Conservation (phyloP, 2,797 vertebrate genomes). For the Xiphophorus birchmanni region DNA sequence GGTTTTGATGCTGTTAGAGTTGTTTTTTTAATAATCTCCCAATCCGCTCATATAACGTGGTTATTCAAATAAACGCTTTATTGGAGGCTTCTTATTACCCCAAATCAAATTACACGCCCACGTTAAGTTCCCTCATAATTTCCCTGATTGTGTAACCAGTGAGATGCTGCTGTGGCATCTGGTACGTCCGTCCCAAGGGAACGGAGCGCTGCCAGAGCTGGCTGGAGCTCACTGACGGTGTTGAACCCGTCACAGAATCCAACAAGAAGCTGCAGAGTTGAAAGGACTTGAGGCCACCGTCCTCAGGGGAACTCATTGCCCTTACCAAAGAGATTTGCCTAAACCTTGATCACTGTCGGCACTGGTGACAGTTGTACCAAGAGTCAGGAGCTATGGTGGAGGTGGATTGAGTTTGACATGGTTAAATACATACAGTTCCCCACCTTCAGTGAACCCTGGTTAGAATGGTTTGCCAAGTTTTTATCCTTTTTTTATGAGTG, state of each 20-base stretch:
- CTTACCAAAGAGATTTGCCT: slow-evolving; percentile 36
- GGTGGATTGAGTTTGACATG: slow-evolving; percentile 12
- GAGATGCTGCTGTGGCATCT: slow-evolving; percentile 41
- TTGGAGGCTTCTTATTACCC: slow-evolving; percentile 25
- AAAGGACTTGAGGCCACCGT: slow-evolving; percentile 42
- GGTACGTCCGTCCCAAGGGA: slow-evolving; percentile 16
- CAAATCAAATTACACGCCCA: slow-evolving; percentile 66
- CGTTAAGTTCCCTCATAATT: slow-evolving; percentile 21
- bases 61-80: slow-evolving; percentile 36
- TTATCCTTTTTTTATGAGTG: not conserved
- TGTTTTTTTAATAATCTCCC: slow-evolving; percentile 14
- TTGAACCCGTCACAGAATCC: slow-evolving; percentile 51
- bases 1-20: not conserved
- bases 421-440: not conserved
- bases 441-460: not conserved
- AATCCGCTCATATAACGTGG: slow-evolving; percentile 12
- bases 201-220: slow-evolving; percentile 28
- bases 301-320: slow-evolving; percentile 49
- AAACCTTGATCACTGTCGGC: slow-evolving; percentile 19
- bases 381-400: slow-evolving; percentile 30
- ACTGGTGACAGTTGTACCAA: slow-evolving; percentile 40
- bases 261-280: slow-evolving; percentile 21
- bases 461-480: not conserved
- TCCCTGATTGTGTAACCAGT: slow-evolving; percentile 65
- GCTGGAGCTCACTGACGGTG: slow-evolving; percentile 39